Base-by-base conservation (phyloP, 2,888 invertebrate species). In the Ophion costatus region DNA sequence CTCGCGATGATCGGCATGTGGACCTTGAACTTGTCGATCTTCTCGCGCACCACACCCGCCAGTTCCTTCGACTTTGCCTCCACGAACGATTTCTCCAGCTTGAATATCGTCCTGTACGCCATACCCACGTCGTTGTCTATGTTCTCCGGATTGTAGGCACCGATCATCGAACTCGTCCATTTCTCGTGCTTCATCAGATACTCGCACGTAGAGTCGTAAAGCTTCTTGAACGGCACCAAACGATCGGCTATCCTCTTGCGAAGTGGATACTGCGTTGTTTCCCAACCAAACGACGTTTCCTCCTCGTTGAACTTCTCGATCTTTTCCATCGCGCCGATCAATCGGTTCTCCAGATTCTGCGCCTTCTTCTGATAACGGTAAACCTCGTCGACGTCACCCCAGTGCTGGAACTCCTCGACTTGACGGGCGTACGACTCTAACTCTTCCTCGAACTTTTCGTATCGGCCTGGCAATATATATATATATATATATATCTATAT, bases 251-350 rank as follows among this genome's bases (percentile, higher is more conserved):
- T 94, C 86, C 95, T 94, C 94, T 98, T 97, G 77, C 98, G 95
- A 86, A 97, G 95, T 0, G 98, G 98, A 94, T 99, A 99, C 89
- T 97, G 97, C 0, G 98, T 98, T 5, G 96, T 94, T 90, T 98
- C 97, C 96, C 97, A 98, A n/a, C 97, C 97, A 92, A 97, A 99
- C 0, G 98, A 95, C 0, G 95, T 94, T 93, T 99, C 99, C 93
- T 99, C 99, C 92, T 97, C 97, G 92, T 99, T 99, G 89, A 99
- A 98, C 84, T 96, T 96, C 90, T 98, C 98, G 86, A 98, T 98
- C 88, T 96, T 96, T 77, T 96, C 95, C 94, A 98, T 96, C 1
- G 98, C 98, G 5, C 94, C 93, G 70, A 96, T 94, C 86, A 98
- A 95, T 95, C 96, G 95, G 82, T 96, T 95, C 92, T 98, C 98